Conservation (phyloP, 53 echinoderm and acorn worm genomes). For the Paelopatides confundens region DNA sequence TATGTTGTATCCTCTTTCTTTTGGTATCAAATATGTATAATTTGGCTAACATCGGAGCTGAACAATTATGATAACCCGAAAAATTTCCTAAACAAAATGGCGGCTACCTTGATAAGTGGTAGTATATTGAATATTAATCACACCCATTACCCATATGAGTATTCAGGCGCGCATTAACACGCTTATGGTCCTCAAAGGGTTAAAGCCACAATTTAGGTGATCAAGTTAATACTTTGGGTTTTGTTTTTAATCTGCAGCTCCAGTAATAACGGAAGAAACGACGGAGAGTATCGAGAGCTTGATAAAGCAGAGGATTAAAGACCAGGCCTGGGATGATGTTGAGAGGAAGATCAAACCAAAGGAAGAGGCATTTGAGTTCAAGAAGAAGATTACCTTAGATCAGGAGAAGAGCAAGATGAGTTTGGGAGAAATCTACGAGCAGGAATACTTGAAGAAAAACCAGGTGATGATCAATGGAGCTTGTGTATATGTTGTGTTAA, state of each 20-base stretch:
- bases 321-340: conserved; percentile 96
- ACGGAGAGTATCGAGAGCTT: conserved; percentile 84
- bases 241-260: conserved; percentile 53
- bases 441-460: conserved; percentile 90
- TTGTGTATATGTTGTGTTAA: too few species aligned
- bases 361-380: conserved; percentile 89
- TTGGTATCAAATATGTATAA: too few species aligned
- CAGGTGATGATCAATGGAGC: too few species aligned
- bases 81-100: too few species aligned
- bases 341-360: conserved; percentile 87
- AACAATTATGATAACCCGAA: too few species aligned
- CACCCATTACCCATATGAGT: too few species aligned
- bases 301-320: conserved; percentile 85
- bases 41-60: too few species aligned
- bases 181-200: too few species aligned
- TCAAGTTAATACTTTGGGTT: not conserved
- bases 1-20: not conserved
- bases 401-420: conserved; percentile 99
- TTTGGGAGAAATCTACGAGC: conserved; percentile 92
- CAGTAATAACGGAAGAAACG: conserved; percentile 95
- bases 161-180: too few species aligned
- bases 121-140: too few species aligned
- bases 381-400: conserved; percentile 90
- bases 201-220: too few species aligned
- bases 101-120: too few species aligned